Evolutionary conservation across 2,797 vertebrate species (phyloP), one percentile per base, ranked within the genome.

Genomic region (Crenuchus spilurus): DNA sequence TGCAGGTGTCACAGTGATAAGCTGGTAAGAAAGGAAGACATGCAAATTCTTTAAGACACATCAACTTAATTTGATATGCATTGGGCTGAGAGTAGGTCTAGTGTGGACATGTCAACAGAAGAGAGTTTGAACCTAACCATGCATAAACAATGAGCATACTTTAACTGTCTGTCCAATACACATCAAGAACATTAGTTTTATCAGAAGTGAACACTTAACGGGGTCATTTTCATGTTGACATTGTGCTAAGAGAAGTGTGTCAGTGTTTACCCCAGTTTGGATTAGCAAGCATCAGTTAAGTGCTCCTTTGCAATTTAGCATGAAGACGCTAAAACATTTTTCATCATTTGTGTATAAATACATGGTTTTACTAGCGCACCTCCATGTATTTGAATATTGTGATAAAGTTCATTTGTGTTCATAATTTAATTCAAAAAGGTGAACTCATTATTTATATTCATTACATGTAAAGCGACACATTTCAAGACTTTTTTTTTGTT

Each of bases 21-120:
- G 35, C 48, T 48, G 20, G 30, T 76, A 70, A 57, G 39, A 63
- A 70, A 76, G 49, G 54, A 64, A 48, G 31, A 49, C 20, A 70
- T 63, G 58, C 60, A 70, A 63, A 70, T 70, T 16, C 2, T 20
- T 70, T 63, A 6, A 13, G 16, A 42, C 10, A 35, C 57, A 64
- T 49, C 39, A 7, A 1, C 7, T 46, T 54, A 72, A 66, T 75
- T 62, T 75, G 67, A 35, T 71, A 30, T 62, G 61, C 62, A 39
- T 22, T 49, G 37, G 49, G 20, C 57, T n/a, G 83, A 76, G 80
- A 84, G 83, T 60, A 85, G 81, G 78, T 76, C 70, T 46, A 76
- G 55, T 88, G 88, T 79, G 70, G 87, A 88, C 84, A 85, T 85
- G 83, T 89, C 84, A 90, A 90, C 87, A 90, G 54, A 41, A 66